Conservation (phyloP, 2,113 vertebrate species). For the Neogobius melanostomus region DNA sequence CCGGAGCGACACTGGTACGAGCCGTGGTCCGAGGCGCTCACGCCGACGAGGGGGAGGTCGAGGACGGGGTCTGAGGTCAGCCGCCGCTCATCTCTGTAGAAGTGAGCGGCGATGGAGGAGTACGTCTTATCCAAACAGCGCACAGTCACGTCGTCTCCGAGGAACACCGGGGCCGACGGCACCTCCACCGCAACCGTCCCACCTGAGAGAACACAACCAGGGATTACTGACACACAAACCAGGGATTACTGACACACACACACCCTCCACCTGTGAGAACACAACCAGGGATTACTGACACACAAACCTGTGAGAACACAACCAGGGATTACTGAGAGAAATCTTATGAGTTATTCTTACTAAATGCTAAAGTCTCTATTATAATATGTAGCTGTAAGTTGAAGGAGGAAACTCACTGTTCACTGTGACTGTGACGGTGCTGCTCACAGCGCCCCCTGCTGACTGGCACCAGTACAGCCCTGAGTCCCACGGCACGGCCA, state of each 20-base stretch:
- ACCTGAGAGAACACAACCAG: not conserved
- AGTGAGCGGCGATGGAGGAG: not conserved
- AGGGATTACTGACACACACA: too few relatives aligned
- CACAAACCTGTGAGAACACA: too few relatives aligned
- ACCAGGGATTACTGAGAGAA: too few relatives aligned
- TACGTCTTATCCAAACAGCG: not conserved
- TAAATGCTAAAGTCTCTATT: too few relatives aligned
- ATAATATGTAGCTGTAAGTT: too few relatives aligned
- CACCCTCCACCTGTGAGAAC: too few relatives aligned
- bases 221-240: too few relatives aligned
- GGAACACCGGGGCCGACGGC: not conserved
- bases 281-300: too few relatives aligned
- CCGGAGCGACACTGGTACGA: not conserved
- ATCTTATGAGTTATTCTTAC: too few relatives aligned
- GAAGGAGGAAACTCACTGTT: not conserved
- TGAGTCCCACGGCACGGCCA: not conserved
- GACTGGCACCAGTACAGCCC: constrained; percentile 3
- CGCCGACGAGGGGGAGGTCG: not conserved
- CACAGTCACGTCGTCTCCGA: not conserved
- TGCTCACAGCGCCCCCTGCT: not conserved
- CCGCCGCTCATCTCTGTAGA: not conserved
- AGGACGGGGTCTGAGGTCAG: not conserved
- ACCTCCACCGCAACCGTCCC: not conserved
- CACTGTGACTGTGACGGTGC: not conserved
- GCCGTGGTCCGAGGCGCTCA: not conserved